Evolutionary conservation across 1,140 invertebrate species (phyloP).

Genomic region (Parasteatoda tepidariorum): DNA sequence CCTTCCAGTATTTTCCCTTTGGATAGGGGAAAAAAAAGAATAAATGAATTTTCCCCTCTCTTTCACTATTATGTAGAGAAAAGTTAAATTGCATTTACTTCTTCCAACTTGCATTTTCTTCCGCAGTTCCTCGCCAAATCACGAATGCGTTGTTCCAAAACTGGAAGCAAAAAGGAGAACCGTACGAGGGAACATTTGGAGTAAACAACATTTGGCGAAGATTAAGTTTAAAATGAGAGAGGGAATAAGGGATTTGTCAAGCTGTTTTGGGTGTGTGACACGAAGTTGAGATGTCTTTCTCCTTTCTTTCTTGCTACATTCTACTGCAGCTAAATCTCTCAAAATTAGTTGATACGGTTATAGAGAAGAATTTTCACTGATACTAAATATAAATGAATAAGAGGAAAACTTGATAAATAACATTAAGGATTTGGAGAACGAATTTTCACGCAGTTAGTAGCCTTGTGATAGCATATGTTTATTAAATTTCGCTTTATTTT

Average conservation of each 20-base stretch:
- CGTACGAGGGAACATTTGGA: not conserved
- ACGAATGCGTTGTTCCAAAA: no score
- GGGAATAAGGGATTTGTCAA: constrained; percentile 22
- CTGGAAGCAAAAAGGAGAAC: no score
- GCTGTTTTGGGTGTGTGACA: not conserved
- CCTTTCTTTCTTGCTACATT: constrained; percentile 2
- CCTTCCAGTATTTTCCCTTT: no score
- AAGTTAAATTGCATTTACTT: constrained; percentile 26
- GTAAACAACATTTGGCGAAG: constrained; percentile 20
- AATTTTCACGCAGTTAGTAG: no score
- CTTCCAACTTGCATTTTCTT: not conserved
- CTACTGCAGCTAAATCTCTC: not conserved
- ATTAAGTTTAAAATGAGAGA: constrained; percentile 38
- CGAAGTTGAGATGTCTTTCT: not conserved
- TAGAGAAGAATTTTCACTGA: not conserved
- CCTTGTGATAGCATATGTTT: no score
- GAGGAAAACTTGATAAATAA: no score
- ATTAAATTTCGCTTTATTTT: no score
- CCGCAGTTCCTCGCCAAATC: no score
- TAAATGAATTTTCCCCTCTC: no score
- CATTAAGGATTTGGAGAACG: no score
- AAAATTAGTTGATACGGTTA: not conserved
- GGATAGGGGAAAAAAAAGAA: no score
- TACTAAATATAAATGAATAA: not conserved
- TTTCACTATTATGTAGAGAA: no score